Conservation (phyloP, 1,140 invertebrate species). For the Ephestia elutella region DNA sequence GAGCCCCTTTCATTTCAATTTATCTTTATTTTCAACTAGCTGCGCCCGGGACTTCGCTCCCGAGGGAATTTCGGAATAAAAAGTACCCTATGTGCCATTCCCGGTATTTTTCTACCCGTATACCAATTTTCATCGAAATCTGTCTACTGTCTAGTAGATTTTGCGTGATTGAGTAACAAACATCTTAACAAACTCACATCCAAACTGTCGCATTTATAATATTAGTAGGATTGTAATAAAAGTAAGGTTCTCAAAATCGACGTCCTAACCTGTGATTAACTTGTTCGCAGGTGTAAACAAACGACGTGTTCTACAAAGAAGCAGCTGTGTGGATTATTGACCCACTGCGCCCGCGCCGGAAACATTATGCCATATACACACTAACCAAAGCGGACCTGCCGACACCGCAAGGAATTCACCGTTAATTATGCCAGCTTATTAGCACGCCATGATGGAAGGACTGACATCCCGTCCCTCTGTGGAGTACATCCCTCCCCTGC, state of each 20-base stretch:
- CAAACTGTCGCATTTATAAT: too few species aligned
- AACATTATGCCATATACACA: slow-evolving; percentile 69
- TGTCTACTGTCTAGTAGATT: too few species aligned
- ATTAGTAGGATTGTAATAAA: too few species aligned
- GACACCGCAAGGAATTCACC: slow-evolving; percentile 48
- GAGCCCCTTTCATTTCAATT: too few species aligned
- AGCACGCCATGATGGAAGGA: slow-evolving; percentile 61
- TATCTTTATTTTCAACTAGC: too few species aligned
- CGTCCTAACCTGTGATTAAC: slow-evolving; percentile 25
- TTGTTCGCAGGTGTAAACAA: slow-evolving; percentile 58
- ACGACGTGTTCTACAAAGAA: slow-evolving; percentile 38
- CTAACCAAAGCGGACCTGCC: slow-evolving; percentile 57
- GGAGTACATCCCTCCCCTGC: slow-evolving; percentile 60
- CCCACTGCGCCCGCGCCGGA: slow-evolving; percentile 59
- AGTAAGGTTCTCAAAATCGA: neutral
- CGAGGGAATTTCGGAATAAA: too few species aligned
- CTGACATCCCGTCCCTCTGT: slow-evolving; percentile 51
- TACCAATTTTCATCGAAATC: too few species aligned
- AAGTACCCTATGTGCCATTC: too few species aligned
- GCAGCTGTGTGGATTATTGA: slow-evolving; percentile 52
- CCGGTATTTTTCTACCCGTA: too few species aligned
- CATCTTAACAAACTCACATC: too few species aligned
- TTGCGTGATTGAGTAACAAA: too few species aligned
- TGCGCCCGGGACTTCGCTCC: too few species aligned
- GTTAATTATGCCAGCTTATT: slow-evolving; percentile 69